Evolutionary conservation across 2,888 invertebrate genomes (phyloP).

Genomic region (Sesia bembeciformis): DNA sequence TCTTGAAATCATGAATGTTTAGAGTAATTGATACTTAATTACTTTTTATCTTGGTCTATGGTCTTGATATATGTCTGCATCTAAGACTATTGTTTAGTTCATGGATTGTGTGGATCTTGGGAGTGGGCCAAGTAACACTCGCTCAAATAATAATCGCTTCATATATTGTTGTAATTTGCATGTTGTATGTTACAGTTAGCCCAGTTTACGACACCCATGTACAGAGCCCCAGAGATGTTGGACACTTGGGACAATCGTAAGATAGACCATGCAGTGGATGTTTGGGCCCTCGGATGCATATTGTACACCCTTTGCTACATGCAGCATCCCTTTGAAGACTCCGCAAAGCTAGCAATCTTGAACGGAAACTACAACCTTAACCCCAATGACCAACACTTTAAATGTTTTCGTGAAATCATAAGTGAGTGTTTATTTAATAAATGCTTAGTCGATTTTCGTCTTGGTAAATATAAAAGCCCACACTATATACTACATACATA

Average conservation of each 20-base stretch:
- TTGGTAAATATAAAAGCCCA: too few relatives aligned
- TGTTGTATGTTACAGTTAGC: constrained; percentile 74
- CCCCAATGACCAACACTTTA: constrained; percentile 84
- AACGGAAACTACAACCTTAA: constrained; percentile 96
- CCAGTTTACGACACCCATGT: constrained; percentile 92
- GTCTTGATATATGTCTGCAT: too few relatives aligned
- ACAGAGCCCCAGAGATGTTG: constrained; percentile 98
- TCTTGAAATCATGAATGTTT: too few relatives aligned
- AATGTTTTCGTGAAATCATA: constrained; percentile 92
- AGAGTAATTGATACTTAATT: too few relatives aligned
- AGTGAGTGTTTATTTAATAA: constrained; percentile 70
- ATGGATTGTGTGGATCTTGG: too few relatives aligned
- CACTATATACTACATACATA: too few relatives aligned
- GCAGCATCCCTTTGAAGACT: constrained; percentile 97
- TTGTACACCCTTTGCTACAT: constrained; percentile 93
- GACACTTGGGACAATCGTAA: constrained; percentile 97
- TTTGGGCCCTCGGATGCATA: constrained; percentile 98
- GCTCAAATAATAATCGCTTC: too few relatives aligned
- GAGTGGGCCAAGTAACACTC: too few relatives aligned
- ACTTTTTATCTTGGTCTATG: too few relatives aligned
- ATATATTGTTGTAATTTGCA: too few relatives aligned
- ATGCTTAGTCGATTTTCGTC: too few relatives aligned
- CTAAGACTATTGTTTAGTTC: too few relatives aligned
- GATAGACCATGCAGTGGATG: constrained; percentile 92
- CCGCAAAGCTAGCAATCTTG: constrained; percentile 94